Base-by-base conservation (phyloP, 1,140 invertebrate genomes). In the Prorops nasuta region DNA sequence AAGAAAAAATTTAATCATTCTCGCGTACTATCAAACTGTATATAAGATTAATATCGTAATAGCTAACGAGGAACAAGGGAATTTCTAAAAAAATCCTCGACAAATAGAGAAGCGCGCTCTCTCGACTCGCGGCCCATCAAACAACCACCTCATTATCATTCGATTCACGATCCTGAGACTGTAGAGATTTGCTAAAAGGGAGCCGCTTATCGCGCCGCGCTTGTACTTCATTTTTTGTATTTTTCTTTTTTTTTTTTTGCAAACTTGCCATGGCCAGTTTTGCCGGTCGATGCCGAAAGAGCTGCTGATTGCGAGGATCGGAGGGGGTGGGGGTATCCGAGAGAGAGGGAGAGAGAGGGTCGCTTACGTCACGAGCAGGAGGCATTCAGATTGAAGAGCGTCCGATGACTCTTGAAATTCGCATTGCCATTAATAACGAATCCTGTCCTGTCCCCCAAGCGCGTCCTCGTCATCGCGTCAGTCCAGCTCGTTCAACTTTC, bases 391-490 rank as follows among this genome's bases (percentile, higher is more conserved):
- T 77, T 77, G 72, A 76, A 77, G 74, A 71, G 70, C 63, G 45
- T 66, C 74, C 75, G 66, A 75, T 76, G 74, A 76, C 74, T 76
- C 74, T 78, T 48, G 64, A 78, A 66, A 78, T 76, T 73, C 74
- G 66, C 74, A 78, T 78, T 76, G 66, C 74, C 71, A 76, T 77
- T 77, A 76, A 76, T 77, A 76, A 77, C 66, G 67, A 70, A 60
- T 63, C 54, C 51, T 61, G 68, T 28, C 24, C 24, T 6, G 24
- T 10, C 10, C 24, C 24, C 10, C 4, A 28, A 28, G 4, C 24
- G 24, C 24, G 4, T 28, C 24, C 24, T 10, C 24, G 4, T 28
- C 24, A 4, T 48, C 24, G 18, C 34, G 20, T 28, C 34, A 20
- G 31, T 38, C 34, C 46, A 20, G 14, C 37, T 6, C 37, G 17